A percentile compares a stretch with the other conserved stretches of the same genome.
Evolutionary conservation across 2,113 vertebrate species (phyloP).

Genomic region (Pica pica): DNA sequence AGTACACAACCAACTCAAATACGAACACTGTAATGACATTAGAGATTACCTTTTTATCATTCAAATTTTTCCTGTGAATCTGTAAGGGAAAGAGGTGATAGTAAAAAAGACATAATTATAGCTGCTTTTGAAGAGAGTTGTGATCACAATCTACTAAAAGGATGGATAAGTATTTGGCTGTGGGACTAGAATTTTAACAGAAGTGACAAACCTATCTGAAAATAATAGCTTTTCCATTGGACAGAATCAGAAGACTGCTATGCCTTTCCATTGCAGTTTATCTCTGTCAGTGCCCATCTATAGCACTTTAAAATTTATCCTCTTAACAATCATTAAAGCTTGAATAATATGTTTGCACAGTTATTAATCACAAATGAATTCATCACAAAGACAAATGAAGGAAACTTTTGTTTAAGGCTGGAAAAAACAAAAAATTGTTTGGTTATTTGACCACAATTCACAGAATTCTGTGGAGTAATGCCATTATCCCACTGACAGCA

Average conservation of each 20-base stretch:
- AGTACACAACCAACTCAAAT: slow-evolving; percentile 3
- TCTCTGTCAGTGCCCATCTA: neutral
- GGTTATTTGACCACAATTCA: neutral
- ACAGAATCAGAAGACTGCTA: neutral
- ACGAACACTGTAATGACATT: neutral
- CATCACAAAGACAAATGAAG: neutral
- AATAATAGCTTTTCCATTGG: neutral
- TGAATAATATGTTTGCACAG: neutral
- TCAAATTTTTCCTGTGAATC: slow-evolving; percentile 14
- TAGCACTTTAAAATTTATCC: neutral
- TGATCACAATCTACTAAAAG: neutral
- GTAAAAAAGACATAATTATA: slow-evolving; percentile 37
- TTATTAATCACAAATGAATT: neutral
- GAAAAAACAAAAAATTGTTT: neutral
- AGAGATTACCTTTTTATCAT: slow-evolving; percentile 40
- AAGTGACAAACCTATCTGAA: neutral
- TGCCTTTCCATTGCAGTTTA: neutral
- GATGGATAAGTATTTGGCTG: neutral
- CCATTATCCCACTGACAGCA: neutral
- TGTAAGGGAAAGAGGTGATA: neutral
- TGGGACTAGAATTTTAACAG: neutral
- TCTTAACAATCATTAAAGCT: neutral
- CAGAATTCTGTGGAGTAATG: neutral
- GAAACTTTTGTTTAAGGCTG: neutral
- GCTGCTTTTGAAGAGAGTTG: neutral